Base-by-base conservation (phyloP, 2,888 invertebrate genomes). In the Drosophila suboccidentalis region DNA sequence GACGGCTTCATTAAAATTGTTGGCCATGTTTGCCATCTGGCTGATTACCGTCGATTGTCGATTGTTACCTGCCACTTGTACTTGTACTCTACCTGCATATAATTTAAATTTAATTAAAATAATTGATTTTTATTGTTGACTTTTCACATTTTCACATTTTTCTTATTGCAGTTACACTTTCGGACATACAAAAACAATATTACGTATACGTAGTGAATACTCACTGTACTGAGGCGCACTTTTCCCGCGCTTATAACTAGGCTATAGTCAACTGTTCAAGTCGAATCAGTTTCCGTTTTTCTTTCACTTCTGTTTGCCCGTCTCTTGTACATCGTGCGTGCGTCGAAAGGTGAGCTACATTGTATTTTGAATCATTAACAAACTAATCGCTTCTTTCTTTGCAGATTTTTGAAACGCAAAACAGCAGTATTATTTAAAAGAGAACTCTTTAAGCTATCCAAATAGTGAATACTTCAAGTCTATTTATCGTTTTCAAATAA, bases 21-120 rank as follows among this genome's bases (percentile, higher is more conserved):
- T 64, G 51, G 58, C 61, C 60, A 66, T 53, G 59, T 63, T 62
- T 47, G n/a, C 32, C 54, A 55, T 43, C 43, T 55, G 54, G 32
- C 17, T 26, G 26, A 26, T 26, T 26, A 26, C 26, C 26, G 19
- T 19, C 32, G 29, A 32, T 19, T 43, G 41, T 19, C 55, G 50
- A 36, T 36, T 34, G 15, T 39, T 62, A 10, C 15, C 19, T 36
- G 13, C n/a, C 13, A 41, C 34, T 6, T 13, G n/a, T n/a, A n/a
- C n/a, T n/a, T n/a, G 34, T 54, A n/a, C 15, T 11, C 15, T 11
- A n/a, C n/a, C 15, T 69, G 73, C 69, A 74, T 82, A 63, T 61
- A 53, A 72, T 82, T 87, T 87, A 82, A 86, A 86, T 89, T 89
- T 32, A 86, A 86, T 86, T 86, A 86, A 86, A 85, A 80, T 78